Base-by-base conservation (phyloP, 2,888 invertebrate species). In the Lysandra coridon region DNA sequence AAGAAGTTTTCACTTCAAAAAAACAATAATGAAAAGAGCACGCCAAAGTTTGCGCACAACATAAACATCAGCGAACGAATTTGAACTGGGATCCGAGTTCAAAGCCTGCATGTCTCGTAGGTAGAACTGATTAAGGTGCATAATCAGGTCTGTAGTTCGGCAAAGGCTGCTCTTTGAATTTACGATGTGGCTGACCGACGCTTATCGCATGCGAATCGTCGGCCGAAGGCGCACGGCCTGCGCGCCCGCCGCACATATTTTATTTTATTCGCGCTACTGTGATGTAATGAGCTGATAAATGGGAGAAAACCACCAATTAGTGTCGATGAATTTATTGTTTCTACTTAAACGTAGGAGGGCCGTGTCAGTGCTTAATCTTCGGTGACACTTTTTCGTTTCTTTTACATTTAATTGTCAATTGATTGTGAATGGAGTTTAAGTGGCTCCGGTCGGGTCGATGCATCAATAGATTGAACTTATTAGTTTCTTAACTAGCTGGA, bases 281-380 rank as follows among this genome's bases (percentile, higher is more conserved):
- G 94, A 94, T 94, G 94, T 94, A 94, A 94, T 94, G 94, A 94
- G 93, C 94, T 93, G 94, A 94, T 94, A 94, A 94, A 94, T 94
- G 92, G 92, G 91, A 94, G 94, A 94, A 94, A 94, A 94, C 94
- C 94, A 94, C 94, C 94, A 94, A 94, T 94, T 94, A 94, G 94
- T 93, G 94, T 92, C 94, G 94, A 94, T 94, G 93, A 94, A 94
- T 94, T 94, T 94, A 94, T 94, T 94, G 94, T 94, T 94, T 93
- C 93, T 93, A 92, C 94, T 94, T 94, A 94, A 93, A 90, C 93
- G 93, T 93, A 92, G 94, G 93, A 92, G 94, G 93, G 92, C 91
- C 90, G 87, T 88, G 88, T 91, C 89, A 84, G 83, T 84, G 84
- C 90, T 92, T 92, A 92, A 93, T 93, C 92, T 92, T 88, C 90